Evolutionary conservation across 2,113 vertebrate species (phyloP), one percentile per base, ranked within the genome.

Genomic region (Corythoichthys intestinalis): DNA sequence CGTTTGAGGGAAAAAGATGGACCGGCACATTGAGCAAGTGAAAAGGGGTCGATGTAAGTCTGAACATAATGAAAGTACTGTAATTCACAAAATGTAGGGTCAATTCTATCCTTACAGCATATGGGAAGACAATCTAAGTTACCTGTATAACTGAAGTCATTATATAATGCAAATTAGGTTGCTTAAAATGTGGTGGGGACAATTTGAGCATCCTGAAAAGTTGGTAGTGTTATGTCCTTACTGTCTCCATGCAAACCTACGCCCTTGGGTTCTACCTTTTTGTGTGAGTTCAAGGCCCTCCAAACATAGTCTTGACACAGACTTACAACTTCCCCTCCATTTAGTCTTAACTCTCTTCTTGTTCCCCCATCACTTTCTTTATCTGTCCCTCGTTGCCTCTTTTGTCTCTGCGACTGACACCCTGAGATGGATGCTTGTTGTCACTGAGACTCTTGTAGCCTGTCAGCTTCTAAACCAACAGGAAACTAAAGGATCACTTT

Each of bases 391-490:
- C 6, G 12, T 77, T 69, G 67, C n/a, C 67, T 72, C 67, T 73
- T 70, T 66, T 73, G 68, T 73, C 72, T 72, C 81, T 73, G 67
- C 39, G 57, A 67, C 85, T 87, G 85, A 87, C 86, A 86, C 74
- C 60, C 65, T 67, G 77, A 87, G 90, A 90, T 88, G 86, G 90
- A 91, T 89, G 86, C 88, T 85, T 14, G 74, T 79, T 91, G 90
- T 91, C 90, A 85, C 77, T 0, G 49, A 75, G 82, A 87, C 84
- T 85, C 90, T 90, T 91, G 90, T 91, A 87, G 81, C 83, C 90
- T 90, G 88, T 91, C 90, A 90, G 83, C 86, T 87, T 88, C 85
- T 79, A 86, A 89, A 91, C 84, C 87, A 87, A 90, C 88, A 83
- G 85, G 81, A 83, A 70, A 84, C 73, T 79, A 78, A 85, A 70